Conservation (phyloP, 1,140 invertebrate genomes). For the Eubasilissa regina region DNA sequence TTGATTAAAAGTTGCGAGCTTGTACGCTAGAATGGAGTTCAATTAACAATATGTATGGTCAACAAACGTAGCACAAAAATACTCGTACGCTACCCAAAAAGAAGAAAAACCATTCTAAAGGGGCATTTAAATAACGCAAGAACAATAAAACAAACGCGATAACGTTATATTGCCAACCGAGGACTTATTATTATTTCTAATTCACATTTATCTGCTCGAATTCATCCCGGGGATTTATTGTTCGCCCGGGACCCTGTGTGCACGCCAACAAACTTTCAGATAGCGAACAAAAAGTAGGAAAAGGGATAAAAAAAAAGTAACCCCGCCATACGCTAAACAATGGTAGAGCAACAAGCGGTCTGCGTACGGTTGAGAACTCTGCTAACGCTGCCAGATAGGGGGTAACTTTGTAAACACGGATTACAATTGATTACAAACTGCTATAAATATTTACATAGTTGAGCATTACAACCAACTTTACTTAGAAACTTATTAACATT, state of each 20-base stretch:
- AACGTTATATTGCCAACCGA: slow-evolving; percentile 44
- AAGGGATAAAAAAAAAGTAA: slow-evolving; percentile 32
- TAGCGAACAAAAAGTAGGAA: slow-evolving; percentile 46
- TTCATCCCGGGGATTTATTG: slow-evolving; percentile 51
- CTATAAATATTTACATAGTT: background rate
- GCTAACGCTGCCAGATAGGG: background rate
- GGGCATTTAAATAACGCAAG: too few relatives aligned
- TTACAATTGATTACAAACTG: background rate
- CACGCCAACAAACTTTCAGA: slow-evolving; percentile 52
- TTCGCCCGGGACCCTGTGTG: slow-evolving; percentile 31
- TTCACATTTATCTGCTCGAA: slow-evolving; percentile 53
- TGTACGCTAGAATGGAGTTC: too few relatives aligned
- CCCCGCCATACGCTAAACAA: slow-evolving; percentile 46
- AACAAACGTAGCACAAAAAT: too few relatives aligned
- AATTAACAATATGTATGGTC: too few relatives aligned
- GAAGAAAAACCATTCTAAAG: too few relatives aligned
- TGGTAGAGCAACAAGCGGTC: slow-evolving; percentile 41
- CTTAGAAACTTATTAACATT: too few relatives aligned
- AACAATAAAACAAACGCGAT: slow-evolving; percentile 20
- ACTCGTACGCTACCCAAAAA: too few relatives aligned
- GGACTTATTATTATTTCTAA: slow-evolving; percentile 53
- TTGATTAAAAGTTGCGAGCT: too few relatives aligned
- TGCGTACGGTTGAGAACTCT: background rate
- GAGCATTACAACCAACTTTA: too few relatives aligned
- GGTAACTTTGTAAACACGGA: background rate